Percentiles rank a stretch among this genome's conserved stretches.
Conservation (phyloP, 1,140 invertebrate genomes). For the Holcopasites calliopsidis region DNA sequence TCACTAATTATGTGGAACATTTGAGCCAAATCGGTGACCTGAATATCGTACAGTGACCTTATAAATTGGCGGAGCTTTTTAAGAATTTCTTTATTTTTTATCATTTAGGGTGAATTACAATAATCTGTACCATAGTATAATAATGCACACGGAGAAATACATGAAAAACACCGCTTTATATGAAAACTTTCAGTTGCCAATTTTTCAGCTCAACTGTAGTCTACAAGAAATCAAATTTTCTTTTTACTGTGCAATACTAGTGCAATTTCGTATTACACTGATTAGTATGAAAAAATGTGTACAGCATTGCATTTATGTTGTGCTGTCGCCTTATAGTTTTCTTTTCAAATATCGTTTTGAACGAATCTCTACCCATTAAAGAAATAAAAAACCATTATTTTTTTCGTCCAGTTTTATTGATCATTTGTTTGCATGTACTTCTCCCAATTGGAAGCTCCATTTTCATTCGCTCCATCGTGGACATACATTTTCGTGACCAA, state of each 20-base stretch:
- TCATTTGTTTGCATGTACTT: constrained; percentile 10
- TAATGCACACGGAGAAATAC: too few species aligned
- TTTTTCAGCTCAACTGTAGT: too few species aligned
- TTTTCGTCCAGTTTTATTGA: neutral
- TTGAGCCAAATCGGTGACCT: neutral
- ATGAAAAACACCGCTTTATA: too few species aligned
- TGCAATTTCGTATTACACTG: too few species aligned
- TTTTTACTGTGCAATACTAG: too few species aligned
- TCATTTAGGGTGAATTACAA: too few species aligned
- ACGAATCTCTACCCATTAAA: neutral
- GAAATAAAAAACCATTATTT: neutral
- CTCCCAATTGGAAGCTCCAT: neutral
- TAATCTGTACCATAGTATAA: too few species aligned
- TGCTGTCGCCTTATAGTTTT: too few species aligned
- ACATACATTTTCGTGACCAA: constrained; percentile 50
- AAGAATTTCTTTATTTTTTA: neutral
- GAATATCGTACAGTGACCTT: neutral
- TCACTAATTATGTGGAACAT: neutral
- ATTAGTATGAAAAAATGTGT: too few species aligned
- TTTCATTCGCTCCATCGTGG: constrained; percentile 54
- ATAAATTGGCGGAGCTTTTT: neutral
- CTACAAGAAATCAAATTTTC: too few species aligned
- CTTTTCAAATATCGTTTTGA: neutral
- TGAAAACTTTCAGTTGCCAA: too few species aligned
- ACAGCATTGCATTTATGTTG: too few species aligned